A percentile compares a stretch with the other conserved stretches of the same genome.
Evolutionary conservation across 2,888 invertebrate genomes (phyloP).

Genomic region (Lithosia quadra): DNA sequence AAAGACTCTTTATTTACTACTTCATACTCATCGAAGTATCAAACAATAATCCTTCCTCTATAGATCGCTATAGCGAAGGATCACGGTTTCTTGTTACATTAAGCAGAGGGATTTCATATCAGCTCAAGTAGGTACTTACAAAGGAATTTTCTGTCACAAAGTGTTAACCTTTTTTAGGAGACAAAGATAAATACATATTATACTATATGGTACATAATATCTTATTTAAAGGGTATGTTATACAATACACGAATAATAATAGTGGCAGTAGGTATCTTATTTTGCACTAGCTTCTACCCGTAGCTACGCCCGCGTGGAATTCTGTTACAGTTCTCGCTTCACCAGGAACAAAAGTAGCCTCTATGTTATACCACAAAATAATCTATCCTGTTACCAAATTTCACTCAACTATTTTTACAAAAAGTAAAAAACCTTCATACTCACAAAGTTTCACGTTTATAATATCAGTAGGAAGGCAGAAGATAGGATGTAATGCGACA

Average conservation of each 20-base stretch:
- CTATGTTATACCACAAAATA: too few relatives aligned
- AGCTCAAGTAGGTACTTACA: slow-evolving; percentile 20
- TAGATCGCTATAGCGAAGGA: slow-evolving; percentile 47
- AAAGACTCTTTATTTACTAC: slow-evolving; percentile 51
- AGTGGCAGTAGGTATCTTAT: too few relatives aligned
- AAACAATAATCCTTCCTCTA: slow-evolving; percentile 57
- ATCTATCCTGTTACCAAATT: too few relatives aligned
- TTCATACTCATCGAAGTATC: slow-evolving; percentile 58
- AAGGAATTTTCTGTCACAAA: slow-evolving; percentile 11
- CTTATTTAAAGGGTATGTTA: background rate
- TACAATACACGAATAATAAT: background rate
- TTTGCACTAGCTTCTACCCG: too few relatives aligned
- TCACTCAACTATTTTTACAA: too few relatives aligned
- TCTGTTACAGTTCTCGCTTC: too few relatives aligned
- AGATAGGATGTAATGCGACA: too few relatives aligned
- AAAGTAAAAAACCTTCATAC: too few relatives aligned
- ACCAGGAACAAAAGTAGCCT: too few relatives aligned
- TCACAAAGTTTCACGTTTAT: too few relatives aligned
- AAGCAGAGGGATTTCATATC: slow-evolving; percentile 55
- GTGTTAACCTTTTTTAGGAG: slow-evolving; percentile 7
- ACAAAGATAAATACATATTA: background rate
- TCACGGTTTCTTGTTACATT: slow-evolving; percentile 63
- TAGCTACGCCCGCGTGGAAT: too few relatives aligned
- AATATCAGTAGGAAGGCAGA: too few relatives aligned
- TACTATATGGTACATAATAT: background rate